A percentile compares a stretch with the other conserved stretches of the same genome.
Conservation (phyloP, 2,797 vertebrate genomes). For the Etheostoma perlongum region DNA sequence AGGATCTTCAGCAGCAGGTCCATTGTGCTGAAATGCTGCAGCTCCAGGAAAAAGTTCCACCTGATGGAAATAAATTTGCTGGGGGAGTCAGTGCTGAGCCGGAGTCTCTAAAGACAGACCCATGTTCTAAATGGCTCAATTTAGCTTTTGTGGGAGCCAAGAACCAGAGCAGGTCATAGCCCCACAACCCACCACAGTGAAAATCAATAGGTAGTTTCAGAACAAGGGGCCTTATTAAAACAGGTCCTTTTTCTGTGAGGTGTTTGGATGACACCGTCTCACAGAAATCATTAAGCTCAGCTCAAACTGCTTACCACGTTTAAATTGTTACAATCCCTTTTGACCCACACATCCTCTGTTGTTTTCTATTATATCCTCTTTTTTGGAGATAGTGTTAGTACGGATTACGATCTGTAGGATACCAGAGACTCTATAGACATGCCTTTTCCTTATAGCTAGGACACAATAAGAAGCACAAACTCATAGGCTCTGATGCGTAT, state of each 20-base stretch:
- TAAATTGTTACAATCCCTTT: conserved; percentile 77
- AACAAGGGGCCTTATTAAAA: conserved; percentile 87
- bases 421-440: conserved; percentile 22
- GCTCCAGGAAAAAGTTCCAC: conserved; percentile 72
- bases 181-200: conserved; percentile 77
- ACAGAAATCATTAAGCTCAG: conserved; percentile 77
- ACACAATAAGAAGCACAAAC: conserved; percentile 22
- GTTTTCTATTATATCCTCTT: conserved; percentile 61
- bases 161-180: conserved; percentile 77
- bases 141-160: conserved; percentile 80
- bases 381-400: conserved; percentile 62
- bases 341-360: conserved; percentile 69
- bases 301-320: conserved; percentile 72
- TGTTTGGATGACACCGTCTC: conserved; percentile 79
- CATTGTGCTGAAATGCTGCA: conserved; percentile 66
- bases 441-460: conserved; percentile 23
- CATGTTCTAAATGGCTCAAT: conserved; percentile 87
- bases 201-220: conserved; percentile 89
- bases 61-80: conserved; percentile 83
- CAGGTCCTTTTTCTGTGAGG: conserved; percentile 69
- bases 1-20: conserved; percentile 52
- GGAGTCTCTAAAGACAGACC: conserved; percentile 75
- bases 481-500: conserved; percentile 11
- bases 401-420: conserved; percentile 54
- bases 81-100: conserved; percentile 65